Percentiles rank a stretch among this genome's conserved stretches.
phyloP scores from a whole-genome alignment of 2,113 vertebrate genomes.

The Pitta sordida region DNA sequence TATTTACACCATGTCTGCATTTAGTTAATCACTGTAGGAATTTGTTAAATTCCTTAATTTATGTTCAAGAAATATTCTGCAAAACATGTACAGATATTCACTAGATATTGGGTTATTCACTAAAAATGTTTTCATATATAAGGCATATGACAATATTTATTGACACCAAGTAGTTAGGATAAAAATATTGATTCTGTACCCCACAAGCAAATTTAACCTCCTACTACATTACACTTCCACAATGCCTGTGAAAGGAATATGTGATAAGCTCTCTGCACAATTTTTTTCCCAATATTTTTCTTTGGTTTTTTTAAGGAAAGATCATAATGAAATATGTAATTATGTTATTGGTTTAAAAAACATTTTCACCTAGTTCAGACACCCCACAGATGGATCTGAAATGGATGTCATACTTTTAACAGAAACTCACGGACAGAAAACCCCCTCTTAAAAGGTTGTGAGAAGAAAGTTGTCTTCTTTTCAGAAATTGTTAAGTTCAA shows the following conservation, averaged over 20 bases:
- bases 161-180: background rate
- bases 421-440: constrained; percentile 20
- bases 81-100: background rate
- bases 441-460: background rate
- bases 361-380: background rate
- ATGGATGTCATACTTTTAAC: background rate
- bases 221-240: background rate
- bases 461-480: constrained; percentile 20
- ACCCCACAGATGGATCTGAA: background rate
- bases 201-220: background rate
- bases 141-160: background rate
- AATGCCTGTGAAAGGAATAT: background rate
- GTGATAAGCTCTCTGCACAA: background rate
- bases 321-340: background rate
- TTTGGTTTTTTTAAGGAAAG: background rate
- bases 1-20: background rate
- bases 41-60: background rate
- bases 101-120: background rate
- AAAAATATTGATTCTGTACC: background rate
- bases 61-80: background rate
- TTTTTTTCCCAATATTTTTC: background rate
- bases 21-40: background rate
- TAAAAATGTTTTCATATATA: background rate
- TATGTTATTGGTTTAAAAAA: background rate
- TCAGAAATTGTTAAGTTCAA: constrained; percentile 43